Evolutionary conservation across 1,140 invertebrate genomes (phyloP), one percentile per base, ranked within the genome.

Genomic region (Chironomus tepperi): DNA sequence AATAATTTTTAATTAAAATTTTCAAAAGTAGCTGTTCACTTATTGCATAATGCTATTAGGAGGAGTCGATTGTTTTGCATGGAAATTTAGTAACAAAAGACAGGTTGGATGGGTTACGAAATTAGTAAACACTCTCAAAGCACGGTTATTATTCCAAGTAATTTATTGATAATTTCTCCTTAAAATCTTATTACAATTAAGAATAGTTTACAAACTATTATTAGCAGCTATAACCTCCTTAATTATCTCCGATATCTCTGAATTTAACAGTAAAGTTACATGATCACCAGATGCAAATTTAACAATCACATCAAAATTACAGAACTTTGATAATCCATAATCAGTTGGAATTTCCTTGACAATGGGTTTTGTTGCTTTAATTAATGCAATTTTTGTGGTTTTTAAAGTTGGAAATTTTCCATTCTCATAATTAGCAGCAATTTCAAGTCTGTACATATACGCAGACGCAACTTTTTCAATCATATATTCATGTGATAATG

Each of bases 231-330:
- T n/a, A n/a, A n/a, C n/a, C 24, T 34, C 79, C 73, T 89, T 90
- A 43, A 92, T 89, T 7, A 88, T 85, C 73, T 87, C 82, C 0
- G 86, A 84, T 57, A 88, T 79, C 77, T 88, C 87, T 21, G 83
- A 81, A 78, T 89, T 89, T 24, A 91, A 86, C 75, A 92, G 77
- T 77, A 93, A 90, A 10, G 85, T 87, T 0, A 86, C 79, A 77
- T 93, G 91, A 80, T 91, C 90, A n/a, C 91, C 91, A 77, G 89
- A 87, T 24, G 89, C 82, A 47, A 84, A 84, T 75, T 85, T 85
- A 0, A 89, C 81, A 1, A 82, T 83, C 0, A 88, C 83, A 3
- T 83, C 80, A 1, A 81, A 78, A 47, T 84, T 83, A 5, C 84
- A 85, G 75, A 84, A 79, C 76, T 85, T 83, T 0, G 86, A 83